Conservation (phyloP, 2,888 invertebrate genomes). For the Drosophila suboccidentalis region DNA sequence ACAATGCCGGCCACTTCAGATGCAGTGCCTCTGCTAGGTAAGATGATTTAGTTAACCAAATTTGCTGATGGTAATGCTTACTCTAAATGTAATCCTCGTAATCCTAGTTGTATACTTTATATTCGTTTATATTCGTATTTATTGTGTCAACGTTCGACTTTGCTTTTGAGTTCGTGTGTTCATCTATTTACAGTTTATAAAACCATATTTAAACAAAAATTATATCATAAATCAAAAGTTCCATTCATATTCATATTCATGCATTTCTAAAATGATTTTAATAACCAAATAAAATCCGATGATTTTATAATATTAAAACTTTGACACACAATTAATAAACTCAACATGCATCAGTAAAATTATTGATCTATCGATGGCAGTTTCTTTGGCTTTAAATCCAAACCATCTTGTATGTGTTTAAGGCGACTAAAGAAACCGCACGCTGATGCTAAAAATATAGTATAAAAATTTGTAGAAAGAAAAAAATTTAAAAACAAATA, state of each 20-base stretch:
- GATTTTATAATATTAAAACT: constrained; percentile 85
- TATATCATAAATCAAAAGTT: constrained; percentile 51
- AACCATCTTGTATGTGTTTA: constrained; percentile 57
- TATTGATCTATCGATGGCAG: constrained; percentile 6
- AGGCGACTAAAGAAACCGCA: constrained; percentile 49
- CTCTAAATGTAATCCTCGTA: constrained; percentile 44
- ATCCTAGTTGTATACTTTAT: constrained; percentile 22
- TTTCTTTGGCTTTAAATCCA: constrained; percentile 44
- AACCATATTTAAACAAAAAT: constrained; percentile 14
- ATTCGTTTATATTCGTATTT: constrained; percentile 23
- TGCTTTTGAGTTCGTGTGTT: constrained; percentile 59
- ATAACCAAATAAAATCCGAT: constrained; percentile 76
- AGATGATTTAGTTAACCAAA: constrained; percentile 76
- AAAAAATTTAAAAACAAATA: constrained; percentile 36
- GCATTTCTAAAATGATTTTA: constrained; percentile 81
- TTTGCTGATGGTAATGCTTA: constrained; percentile 46
- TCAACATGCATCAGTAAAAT: constrained; percentile 47
- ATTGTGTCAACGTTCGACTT: constrained; percentile 41
- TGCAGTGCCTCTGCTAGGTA: constrained; percentile 94
- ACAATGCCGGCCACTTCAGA: constrained; percentile 99
- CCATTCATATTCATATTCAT: constrained; percentile 59
- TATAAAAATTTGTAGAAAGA: constrained; percentile 47
- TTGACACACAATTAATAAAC: constrained; percentile 78
- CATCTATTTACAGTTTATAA: constrained; percentile 42
- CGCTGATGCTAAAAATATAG: constrained; percentile 51